Evolutionary conservation across 2,113 vertebrate genomes (phyloP).

Genomic region (Corvus moneduloides): DNA sequence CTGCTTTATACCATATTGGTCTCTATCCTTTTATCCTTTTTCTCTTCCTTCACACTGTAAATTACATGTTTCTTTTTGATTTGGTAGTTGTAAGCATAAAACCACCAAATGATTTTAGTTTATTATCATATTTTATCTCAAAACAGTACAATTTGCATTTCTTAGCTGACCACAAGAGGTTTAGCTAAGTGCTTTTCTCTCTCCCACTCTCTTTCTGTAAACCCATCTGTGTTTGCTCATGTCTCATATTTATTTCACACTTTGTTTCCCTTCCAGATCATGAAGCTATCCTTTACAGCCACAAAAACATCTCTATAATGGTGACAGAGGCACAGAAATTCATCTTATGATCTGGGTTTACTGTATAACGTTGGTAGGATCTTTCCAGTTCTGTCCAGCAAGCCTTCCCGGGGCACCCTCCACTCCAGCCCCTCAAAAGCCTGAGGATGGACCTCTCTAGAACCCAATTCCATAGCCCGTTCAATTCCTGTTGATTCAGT

Average conservation of each 20-base stretch:
- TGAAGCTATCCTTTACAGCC: not conserved
- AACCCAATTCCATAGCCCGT: not conserved
- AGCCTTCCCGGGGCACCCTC: not conserved
- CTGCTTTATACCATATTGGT: not conserved
- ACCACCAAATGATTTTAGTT: not conserved
- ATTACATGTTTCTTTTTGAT: not conserved
- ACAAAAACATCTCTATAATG: not conserved
- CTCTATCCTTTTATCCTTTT: not conserved
- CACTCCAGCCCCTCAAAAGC: not conserved
- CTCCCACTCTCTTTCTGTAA: not conserved
- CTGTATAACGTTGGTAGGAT: not conserved
- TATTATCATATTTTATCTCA: constrained; percentile 12
- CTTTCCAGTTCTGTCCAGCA: not conserved
- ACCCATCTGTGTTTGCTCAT: constrained; percentile 15
- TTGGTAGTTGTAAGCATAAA: not conserved
- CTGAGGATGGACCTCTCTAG: not conserved
- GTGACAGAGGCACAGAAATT: not conserved
- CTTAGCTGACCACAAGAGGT: constrained; percentile 18
- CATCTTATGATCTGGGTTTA: not conserved
- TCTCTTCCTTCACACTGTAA: not conserved
- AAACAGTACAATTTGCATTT: constrained; percentile 2
- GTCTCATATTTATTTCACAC: constrained; percentile 5
- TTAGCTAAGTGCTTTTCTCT: constrained; percentile 24
- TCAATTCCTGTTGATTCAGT: not conserved
- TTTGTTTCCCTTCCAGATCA: not conserved